Percentiles rank a stretch among this genome's conserved stretches.
phyloP scores from a whole-genome alignment of 2,888 invertebrate genomes.

The Athetis lepigone region DNA sequence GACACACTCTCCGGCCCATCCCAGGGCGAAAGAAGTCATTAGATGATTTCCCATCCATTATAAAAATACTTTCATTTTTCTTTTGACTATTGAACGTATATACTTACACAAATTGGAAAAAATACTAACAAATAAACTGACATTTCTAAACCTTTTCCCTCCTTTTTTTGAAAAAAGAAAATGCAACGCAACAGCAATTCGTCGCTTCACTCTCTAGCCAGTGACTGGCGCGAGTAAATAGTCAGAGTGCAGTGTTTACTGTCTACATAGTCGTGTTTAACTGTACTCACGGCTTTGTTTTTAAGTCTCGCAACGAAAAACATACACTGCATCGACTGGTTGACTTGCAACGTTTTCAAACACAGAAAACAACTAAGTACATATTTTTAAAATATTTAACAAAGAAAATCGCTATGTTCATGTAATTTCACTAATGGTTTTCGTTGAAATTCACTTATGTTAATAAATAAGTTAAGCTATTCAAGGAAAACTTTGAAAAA shows the following conservation, averaged over 20 bases:
- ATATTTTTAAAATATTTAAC: constrained; percentile 30
- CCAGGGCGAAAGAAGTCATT: no score
- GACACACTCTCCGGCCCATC: no score
- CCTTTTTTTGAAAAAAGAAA: constrained; percentile 33
- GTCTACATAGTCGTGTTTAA: constrained; percentile 46
- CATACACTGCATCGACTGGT: constrained; percentile 19
- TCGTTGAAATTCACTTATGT: no score
- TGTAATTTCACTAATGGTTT: background rate
- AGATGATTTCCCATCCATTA: no score
- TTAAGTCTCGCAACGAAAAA: constrained; percentile 28
- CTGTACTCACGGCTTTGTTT: constrained; percentile 45
- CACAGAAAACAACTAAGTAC: constrained; percentile 24
- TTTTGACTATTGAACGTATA: no score
- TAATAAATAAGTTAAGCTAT: no score
- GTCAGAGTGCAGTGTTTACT: constrained; percentile 46
- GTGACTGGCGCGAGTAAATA: constrained; percentile 45
- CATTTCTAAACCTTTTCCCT: background rate
- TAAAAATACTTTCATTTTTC: no score
- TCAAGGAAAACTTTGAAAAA: no score
- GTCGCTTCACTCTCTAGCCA: constrained; percentile 27
- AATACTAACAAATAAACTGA: no score
- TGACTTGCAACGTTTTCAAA: constrained; percentile 34
- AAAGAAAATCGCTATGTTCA: constrained; percentile 4
- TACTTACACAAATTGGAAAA: no score
- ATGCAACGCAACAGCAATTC: constrained; percentile 5